Evolutionary conservation across 2,797 vertebrate species (phyloP).

Genomic region (Poeciliopsis gracilis): DNA sequence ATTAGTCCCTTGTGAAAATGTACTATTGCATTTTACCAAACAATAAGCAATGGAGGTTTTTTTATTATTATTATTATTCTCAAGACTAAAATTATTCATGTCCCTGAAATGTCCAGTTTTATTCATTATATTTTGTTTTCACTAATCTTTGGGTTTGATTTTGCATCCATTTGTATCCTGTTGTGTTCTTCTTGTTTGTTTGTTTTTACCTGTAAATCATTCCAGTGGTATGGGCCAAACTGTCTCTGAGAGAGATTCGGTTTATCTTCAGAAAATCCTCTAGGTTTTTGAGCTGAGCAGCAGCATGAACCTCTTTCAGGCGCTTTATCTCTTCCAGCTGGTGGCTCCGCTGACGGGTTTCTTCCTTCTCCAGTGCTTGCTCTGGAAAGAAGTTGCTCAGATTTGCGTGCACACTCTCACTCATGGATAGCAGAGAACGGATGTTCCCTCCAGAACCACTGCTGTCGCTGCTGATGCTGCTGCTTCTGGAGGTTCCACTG

Average conservation of each 20-base stretch:
- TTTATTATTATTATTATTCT: background rate
- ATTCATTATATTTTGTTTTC: background rate
- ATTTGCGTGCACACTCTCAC: slow-evolving; percentile 88
- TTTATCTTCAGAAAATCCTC: slow-evolving; percentile 94
- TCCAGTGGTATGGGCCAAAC: slow-evolving; percentile 84
- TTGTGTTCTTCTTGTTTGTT: no score
- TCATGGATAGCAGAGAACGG: slow-evolving; percentile 90
- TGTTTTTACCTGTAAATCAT: slow-evolving; percentile 94
- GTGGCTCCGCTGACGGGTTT: slow-evolving; percentile 76
- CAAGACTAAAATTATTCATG: background rate
- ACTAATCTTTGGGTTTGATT: background rate
- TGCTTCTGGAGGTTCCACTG: slow-evolving; percentile 65
- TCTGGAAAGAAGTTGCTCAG: slow-evolving; percentile 87
- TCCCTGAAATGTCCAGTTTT: no score
- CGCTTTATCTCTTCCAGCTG: slow-evolving; percentile 85
- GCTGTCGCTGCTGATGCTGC: slow-evolving; percentile 69
- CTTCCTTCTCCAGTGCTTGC: slow-evolving; percentile 86
- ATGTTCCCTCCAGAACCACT: slow-evolving; percentile 75
- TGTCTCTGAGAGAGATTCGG: slow-evolving; percentile 87
- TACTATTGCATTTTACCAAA: background rate
- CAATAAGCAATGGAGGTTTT: background rate
- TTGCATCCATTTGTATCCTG: background rate
- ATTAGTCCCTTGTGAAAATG: background rate
- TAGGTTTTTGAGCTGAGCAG: slow-evolving; percentile 89
- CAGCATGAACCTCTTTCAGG: slow-evolving; percentile 87